These are phyloP conservation scores for Nicator chloris DNA, from an alignment of 2,113 vertebrate species.

Conservation along the genomic window DNA sequence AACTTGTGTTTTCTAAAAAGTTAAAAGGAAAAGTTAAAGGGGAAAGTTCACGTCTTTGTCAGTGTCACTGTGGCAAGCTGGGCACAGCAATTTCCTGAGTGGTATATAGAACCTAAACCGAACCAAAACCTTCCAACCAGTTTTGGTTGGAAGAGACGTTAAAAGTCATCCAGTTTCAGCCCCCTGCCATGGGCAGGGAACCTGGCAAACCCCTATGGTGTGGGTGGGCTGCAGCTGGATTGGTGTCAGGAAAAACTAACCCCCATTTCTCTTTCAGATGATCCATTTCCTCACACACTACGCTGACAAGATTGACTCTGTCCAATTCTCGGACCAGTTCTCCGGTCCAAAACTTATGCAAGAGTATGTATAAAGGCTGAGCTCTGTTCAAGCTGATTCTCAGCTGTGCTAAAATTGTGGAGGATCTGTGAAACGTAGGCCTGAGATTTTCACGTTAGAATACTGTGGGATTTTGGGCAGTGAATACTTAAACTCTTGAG, in stretches of 20 bases:
- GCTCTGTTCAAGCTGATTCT: not conserved
- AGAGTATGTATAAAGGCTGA: constrained; percentile 83
- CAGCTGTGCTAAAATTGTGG: not conserved
- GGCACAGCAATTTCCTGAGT: not conserved
- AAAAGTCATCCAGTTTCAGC: not conserved
- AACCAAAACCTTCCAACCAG: no score
- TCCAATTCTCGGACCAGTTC: constrained; percentile 99
- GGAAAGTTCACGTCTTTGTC: not conserved
- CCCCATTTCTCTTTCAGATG: constrained; percentile 79
- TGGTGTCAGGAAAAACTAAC: not conserved
- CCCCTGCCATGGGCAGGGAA: not conserved
- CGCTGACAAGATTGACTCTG: constrained; percentile 97
- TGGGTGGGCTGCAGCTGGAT: not conserved
- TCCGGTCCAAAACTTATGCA: constrained; percentile 99
- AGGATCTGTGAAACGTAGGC: not conserved
- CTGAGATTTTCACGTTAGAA: not conserved
- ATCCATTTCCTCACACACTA: constrained; percentile 94
- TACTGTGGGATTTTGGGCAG: not conserved
- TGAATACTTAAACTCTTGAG: not conserved
- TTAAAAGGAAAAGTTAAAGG: not conserved
- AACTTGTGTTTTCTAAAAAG: not conserved
- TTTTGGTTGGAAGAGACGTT: not conserved
- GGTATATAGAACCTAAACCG: accelerated
- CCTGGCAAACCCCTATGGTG: not conserved
- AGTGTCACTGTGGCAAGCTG: not conserved